Evolutionary conservation across 2,888 invertebrate species (phyloP), one percentile per base, ranked within the genome.

Genomic region (Drosophila kokeensis): DNA sequence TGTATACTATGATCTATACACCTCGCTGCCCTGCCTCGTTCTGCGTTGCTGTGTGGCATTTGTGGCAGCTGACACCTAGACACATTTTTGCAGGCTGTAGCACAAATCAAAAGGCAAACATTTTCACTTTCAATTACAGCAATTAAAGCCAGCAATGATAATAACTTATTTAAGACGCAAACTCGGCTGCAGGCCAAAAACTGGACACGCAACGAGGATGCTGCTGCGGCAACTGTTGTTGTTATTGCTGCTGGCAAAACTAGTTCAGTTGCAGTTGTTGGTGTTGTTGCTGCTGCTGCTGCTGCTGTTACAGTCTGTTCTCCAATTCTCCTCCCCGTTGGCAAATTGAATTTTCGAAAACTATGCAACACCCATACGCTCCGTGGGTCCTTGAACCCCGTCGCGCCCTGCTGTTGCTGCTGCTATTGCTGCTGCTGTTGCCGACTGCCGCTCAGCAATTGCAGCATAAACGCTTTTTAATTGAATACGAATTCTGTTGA

Each of bases 41-140:
- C 3, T 2, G n/a, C 1, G 13, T 24, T 42, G 11, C 55, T 53
- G 86, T 69, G 83, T 83, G 69, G 68, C 64, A 74, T 58, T 59
- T 63, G 71, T 58, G 66, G 81, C 65, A 59, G 79, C 29, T 90
- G 89, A 87, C 87, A 87, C 87, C 90, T 90, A 84, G 90, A 89
- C 89, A 89, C 87, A 87, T 90, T 90, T 89, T 89, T 89, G 38
- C 55, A 38, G 42, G 79, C 88, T 69, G 67, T 83, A 82, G 78
- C 90, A 82, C 87, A 90, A 90, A 87, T 90, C 90, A 90, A 89
- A 86, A 90, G 82, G 81, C 79, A 90, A 91, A 90, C 91, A 90
- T 91, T 91, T 90, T 90, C 90, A 91, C 90, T 90, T 90, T 90
- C 90, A 90, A 90, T 90, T 91, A 91, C 91, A 91, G 91, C 90